Evolutionary conservation across 2,797 vertebrate genomes (phyloP).

Genomic region (Tragopan temminckii): DNA sequence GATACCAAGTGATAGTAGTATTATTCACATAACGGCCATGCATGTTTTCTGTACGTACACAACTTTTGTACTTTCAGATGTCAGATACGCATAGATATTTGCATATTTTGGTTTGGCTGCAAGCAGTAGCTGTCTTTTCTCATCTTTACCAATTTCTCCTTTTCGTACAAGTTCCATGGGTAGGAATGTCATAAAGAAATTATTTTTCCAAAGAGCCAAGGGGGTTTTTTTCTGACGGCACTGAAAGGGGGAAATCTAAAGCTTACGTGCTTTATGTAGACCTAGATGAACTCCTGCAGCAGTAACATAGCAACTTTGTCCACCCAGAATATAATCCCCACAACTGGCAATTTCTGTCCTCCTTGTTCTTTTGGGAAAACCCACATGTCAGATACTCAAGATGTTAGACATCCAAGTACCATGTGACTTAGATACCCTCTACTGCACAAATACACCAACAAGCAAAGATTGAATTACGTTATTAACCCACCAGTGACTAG

Average conservation of each 20-base stretch:
- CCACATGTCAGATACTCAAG: not conserved
- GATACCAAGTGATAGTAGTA: not conserved
- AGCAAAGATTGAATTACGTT: not conserved
- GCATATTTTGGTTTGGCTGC: not conserved
- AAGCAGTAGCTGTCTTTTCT: not conserved
- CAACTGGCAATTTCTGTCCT: not conserved
- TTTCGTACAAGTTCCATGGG: not conserved
- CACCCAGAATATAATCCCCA: slow-evolving; percentile 6
- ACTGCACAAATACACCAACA: slow-evolving; percentile 2
- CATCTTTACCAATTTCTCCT: not conserved
- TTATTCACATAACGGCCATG: not conserved
- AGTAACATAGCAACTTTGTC: not conserved
- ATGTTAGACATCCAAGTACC: not conserved
- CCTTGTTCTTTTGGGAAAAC: slow-evolving; percentile 19
- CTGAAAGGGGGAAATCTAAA: not conserved
- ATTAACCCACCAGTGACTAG: slow-evolving; percentile 42
- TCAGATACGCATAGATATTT: not conserved
- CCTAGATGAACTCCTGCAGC: not conserved
- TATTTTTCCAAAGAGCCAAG: not conserved
- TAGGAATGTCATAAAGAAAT: not conserved
- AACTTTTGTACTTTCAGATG: not conserved
- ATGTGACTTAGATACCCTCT: slow-evolving; percentile 8
- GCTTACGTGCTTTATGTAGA: slow-evolving; percentile 13
- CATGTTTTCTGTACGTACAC: fast-evolving
- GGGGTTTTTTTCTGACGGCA: not conserved